Conservation (phyloP, 1,140 invertebrate genomes). For the Diorhabda elongata region DNA sequence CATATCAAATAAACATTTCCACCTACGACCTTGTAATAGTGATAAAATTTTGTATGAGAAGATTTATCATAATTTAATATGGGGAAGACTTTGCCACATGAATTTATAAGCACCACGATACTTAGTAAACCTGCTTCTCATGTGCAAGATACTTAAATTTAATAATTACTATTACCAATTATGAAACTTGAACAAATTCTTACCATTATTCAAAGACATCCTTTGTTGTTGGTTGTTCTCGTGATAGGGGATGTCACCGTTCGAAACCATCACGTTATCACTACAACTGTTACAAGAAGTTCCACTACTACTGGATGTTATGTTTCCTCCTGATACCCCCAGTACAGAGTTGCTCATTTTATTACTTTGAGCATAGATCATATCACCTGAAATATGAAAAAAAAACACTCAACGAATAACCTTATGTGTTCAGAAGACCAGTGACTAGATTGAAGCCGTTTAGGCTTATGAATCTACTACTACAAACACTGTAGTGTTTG, state of each 20-base stretch:
- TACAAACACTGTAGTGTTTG: too few species aligned
- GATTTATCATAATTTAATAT: too few species aligned
- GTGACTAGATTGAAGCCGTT: too few species aligned
- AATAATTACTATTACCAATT: background rate
- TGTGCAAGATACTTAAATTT: too few species aligned
- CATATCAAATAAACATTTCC: too few species aligned
- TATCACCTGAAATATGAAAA: slow-evolving; percentile 45
- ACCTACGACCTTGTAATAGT: background rate
- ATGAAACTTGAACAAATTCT: slow-evolving; percentile 11
- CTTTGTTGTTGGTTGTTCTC: slow-evolving; percentile 39
- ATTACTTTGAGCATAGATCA: slow-evolving; percentile 49
- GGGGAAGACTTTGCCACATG: too few species aligned
- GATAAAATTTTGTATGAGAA: too few species aligned
- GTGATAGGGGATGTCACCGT: slow-evolving; percentile 41
- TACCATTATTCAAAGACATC: slow-evolving; percentile 44
- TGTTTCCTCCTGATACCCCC: slow-evolving; percentile 46
- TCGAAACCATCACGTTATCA: slow-evolving; percentile 35
- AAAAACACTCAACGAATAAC: too few species aligned
- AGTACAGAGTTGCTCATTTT: slow-evolving; percentile 48
- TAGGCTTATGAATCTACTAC: too few species aligned
- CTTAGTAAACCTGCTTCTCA: too few species aligned
- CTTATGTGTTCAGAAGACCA: too few species aligned
- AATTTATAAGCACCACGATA: too few species aligned
- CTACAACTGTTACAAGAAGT: slow-evolving; percentile 49
- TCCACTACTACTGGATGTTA: slow-evolving; percentile 55